A percentile compares a stretch with the other conserved stretches of the same genome.
Conservation (phyloP, 2,797 vertebrate genomes). For the Kryptopterus vitreolus region DNA sequence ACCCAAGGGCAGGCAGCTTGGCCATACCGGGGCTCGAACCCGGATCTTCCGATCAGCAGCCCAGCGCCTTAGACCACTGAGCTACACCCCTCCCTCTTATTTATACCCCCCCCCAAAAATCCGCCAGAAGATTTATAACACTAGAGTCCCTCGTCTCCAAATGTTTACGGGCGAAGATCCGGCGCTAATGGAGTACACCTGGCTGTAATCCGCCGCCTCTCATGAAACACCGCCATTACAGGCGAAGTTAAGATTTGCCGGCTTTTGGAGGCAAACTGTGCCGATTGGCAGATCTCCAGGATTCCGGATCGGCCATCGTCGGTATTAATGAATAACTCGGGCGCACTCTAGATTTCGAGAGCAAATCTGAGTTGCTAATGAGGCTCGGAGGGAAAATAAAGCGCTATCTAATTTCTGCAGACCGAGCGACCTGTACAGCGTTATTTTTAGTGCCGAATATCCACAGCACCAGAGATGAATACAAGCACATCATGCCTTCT, state of each 20-base stretch:
- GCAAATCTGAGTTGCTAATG: conserved; percentile 28
- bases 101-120: background rate
- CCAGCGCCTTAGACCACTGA: too few relatives aligned
- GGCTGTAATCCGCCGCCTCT: background rate
- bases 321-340: background rate
- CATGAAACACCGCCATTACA: conserved; percentile 15
- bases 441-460: conserved; percentile 9
- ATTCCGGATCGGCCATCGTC: background rate
- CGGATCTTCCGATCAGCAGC: too few relatives aligned
- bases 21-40: too few relatives aligned
- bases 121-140: conserved; percentile 1
- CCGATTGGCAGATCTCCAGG: conserved; percentile 26
- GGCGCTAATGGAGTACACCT: conserved; percentile 21
- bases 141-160: background rate
- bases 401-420: conserved; percentile 7
- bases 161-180: background rate
- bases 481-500: conserved; percentile 3
- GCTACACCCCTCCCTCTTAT: too few relatives aligned
- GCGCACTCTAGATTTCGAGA: background rate
- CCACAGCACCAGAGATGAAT: background rate
- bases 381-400: conserved; percentile 2
- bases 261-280: background rate
- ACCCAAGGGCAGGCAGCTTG: too few relatives aligned
- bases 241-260: conserved; percentile 11
- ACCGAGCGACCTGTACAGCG: background rate